Percentiles rank a stretch among this genome's conserved stretches.
phyloP scores from a whole-genome alignment of 1,140 invertebrate genomes.

The Saccostrea glomerata region DNA sequence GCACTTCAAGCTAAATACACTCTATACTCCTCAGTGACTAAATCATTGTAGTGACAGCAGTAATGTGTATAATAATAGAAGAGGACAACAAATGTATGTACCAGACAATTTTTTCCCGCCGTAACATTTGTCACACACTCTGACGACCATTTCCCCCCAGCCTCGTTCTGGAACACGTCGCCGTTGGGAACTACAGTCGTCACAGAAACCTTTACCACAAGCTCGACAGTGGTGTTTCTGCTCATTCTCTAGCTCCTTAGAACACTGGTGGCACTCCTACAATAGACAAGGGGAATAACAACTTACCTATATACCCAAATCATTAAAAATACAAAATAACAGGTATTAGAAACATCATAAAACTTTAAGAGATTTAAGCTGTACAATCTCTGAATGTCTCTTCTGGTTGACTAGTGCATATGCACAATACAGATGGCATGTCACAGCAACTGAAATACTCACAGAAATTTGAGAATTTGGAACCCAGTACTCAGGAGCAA shows the following conservation, averaged over 20 bases:
- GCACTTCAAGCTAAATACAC: too few relatives aligned
- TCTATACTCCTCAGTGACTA: too few relatives aligned
- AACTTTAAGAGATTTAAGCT: background rate
- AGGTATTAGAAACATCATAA: background rate
- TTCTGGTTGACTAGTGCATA: too few relatives aligned
- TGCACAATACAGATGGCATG: too few relatives aligned
- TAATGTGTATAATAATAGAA: too few relatives aligned
- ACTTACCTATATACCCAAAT: background rate
- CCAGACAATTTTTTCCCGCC: conserved; percentile 57
- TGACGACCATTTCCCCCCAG: conserved; percentile 78
- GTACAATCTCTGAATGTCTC: too few relatives aligned
- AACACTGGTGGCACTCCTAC: conserved; percentile 85
- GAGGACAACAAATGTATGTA: conserved; percentile 41
- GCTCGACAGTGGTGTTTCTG: conserved; percentile 89
- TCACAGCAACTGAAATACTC: conserved; percentile 52
- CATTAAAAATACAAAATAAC: background rate
- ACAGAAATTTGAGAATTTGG: conserved; percentile 88
- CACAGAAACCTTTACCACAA: conserved; percentile 82
- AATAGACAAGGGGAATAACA: conserved; percentile 42
- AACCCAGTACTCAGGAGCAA: conserved; percentile 90
- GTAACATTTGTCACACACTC: conserved; percentile 80
- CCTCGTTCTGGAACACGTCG: conserved; percentile 79
- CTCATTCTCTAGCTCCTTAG: conserved; percentile 77
- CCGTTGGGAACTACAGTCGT: conserved; percentile 77
- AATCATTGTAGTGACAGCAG: too few relatives aligned